phyloP scores from a whole-genome alignment of 2,113 vertebrate genomes.

The Podocnemis expansa region DNA sequence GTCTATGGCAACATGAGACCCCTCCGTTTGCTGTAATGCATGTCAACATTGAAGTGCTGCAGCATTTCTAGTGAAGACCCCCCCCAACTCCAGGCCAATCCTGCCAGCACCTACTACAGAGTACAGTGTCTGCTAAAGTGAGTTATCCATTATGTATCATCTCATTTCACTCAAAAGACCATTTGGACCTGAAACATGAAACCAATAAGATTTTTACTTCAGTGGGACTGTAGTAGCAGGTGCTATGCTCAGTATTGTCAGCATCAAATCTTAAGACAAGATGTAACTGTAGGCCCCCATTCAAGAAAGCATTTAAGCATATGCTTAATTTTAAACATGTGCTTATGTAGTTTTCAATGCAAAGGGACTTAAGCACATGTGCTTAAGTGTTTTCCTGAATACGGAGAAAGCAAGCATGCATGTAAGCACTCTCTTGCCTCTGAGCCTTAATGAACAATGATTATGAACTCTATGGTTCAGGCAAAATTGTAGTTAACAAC shows the following conservation, averaged over 20 bases:
- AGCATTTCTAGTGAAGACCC: neutral
- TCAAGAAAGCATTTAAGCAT: neutral
- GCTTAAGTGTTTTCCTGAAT: neutral
- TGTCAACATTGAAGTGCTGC: neutral
- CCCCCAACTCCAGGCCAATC: neutral
- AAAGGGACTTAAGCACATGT: neutral
- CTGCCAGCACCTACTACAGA: neutral
- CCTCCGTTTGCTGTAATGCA: neutral
- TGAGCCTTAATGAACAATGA: neutral
- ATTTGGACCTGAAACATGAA: neutral
- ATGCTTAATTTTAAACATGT: neutral
- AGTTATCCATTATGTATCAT: no score
- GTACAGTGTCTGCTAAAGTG: neutral
- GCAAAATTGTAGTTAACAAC: neutral
- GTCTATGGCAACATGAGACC: neutral
- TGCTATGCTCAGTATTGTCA: neutral
- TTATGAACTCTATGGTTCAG: neutral
- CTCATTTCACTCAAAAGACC: neutral
- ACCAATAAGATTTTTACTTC: neutral
- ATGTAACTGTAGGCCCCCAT: neutral
- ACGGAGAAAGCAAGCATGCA: neutral
- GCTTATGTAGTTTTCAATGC: neutral
- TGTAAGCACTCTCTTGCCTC: neutral
- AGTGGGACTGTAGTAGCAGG: neutral
- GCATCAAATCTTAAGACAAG: neutral